Conservation (phyloP, 2,888 invertebrate species). For the Pseudococcus jackbeardsleyi region DNA sequence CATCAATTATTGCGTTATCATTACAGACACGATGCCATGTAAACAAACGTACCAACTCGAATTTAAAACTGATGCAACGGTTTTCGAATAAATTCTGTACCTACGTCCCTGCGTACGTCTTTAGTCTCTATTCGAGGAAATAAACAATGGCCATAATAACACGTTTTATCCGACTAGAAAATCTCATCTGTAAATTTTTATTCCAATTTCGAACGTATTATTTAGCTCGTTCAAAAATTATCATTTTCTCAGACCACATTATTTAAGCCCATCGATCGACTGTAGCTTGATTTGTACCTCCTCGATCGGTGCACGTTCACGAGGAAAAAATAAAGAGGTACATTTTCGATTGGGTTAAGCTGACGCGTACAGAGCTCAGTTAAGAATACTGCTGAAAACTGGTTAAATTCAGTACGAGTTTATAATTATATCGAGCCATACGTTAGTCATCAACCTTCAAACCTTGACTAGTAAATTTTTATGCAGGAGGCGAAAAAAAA, state of each 20-base stretch:
- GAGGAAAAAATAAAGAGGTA: neutral
- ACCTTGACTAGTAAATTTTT: conserved; percentile 21
- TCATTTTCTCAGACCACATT: neutral
- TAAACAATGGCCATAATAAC: conserved; percentile 27
- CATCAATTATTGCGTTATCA: neutral
- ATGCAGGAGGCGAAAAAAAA: conserved; percentile 17
- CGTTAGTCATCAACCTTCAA: conserved; percentile 53
- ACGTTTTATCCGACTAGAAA: neutral
- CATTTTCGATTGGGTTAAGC: conserved; percentile 32
- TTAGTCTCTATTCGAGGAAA: neutral
- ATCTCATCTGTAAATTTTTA: neutral
- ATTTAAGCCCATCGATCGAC: no score
- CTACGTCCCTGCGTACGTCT: no score
- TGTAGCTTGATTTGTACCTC: no score
- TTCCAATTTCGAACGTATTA: neutral
- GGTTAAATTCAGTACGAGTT: conserved; percentile 49
- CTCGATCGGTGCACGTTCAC: neutral
- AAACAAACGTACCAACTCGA: neutral
- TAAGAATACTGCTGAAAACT: conserved; percentile 44
- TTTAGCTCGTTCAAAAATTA: neutral
- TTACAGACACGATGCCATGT: neutral
- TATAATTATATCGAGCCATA: neutral
- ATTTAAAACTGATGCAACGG: neutral
- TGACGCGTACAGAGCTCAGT: neutral
- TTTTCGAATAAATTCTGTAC: neutral